phyloP scores from a whole-genome alignment of 1,140 invertebrate species.

The Olivierus martensii region DNA sequence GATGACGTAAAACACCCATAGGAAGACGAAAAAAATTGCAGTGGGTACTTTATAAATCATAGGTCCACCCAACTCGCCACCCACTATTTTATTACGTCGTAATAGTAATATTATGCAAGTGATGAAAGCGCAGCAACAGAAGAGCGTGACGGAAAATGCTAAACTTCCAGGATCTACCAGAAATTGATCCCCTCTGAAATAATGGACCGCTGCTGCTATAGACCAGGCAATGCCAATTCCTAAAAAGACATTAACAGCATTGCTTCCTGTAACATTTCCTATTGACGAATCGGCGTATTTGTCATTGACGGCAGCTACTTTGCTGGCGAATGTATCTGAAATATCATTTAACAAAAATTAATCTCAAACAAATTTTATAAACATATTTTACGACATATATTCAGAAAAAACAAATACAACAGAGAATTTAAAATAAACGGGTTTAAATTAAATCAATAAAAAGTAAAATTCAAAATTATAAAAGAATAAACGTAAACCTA shows the following conservation, averaged over 20 bases:
- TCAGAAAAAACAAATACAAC: too few relatives aligned
- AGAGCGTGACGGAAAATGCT: constrained; percentile 42
- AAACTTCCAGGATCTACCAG: constrained; percentile 37
- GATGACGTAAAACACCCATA: constrained; percentile 85
- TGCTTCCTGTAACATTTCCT: constrained; percentile 96
- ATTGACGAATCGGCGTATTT: constrained; percentile 94
- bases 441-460: too few relatives aligned
- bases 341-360: too few relatives aligned
- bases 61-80: constrained; percentile 88
- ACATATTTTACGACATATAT: too few relatives aligned
- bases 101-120: constrained; percentile 51
- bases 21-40: constrained; percentile 55
- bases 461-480: too few relatives aligned
- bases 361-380: too few relatives aligned
- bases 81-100: constrained; percentile 57
- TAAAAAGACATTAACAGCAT: constrained; percentile 86
- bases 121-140: constrained; percentile 36
- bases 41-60: constrained; percentile 55
- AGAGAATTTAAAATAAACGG: too few relatives aligned
- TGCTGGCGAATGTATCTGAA: constrained; percentile 89
- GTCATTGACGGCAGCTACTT: constrained; percentile 93
- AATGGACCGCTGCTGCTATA: constrained; percentile 29
- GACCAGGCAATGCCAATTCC: constrained; percentile 39
- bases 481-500: too few relatives aligned
- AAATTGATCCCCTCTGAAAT: constrained; percentile 26